A percentile compares a stretch with the other conserved stretches of the same genome.
Evolutionary conservation across 2,797 vertebrate genomes (phyloP).

Genomic region (Hyperoplus lanceolatus): DNA sequence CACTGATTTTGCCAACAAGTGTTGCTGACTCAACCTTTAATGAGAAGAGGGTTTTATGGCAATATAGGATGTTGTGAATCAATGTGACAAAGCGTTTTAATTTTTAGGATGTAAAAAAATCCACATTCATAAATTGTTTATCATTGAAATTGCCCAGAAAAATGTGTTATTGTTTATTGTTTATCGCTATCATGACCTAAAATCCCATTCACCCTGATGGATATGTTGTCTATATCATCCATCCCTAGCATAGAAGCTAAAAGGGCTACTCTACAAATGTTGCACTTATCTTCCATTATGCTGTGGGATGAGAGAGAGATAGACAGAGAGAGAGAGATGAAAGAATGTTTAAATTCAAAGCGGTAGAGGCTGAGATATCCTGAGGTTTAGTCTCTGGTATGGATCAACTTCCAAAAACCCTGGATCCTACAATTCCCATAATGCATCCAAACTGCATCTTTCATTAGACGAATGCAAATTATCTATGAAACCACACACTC

Average conservation of each 20-base stretch:
- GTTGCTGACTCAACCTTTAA: no score
- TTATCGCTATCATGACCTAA: neutral
- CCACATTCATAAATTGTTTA: neutral
- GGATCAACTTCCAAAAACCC: neutral
- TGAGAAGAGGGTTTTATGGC: constrained; percentile 1
- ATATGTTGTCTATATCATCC: neutral
- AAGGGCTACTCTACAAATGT: neutral
- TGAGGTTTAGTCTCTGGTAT: neutral
- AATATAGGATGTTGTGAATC: neutral
- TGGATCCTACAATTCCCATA: no score
- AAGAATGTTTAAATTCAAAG: neutral
- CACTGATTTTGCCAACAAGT: no score
- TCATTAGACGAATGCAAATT: neutral
- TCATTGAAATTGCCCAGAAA: neutral
- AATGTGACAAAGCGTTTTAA: neutral
- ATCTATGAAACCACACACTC: neutral
- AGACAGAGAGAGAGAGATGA: no score
- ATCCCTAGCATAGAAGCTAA: neutral
- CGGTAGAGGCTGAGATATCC: neutral
- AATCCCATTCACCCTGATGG: neutral
- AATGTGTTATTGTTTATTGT: neutral
- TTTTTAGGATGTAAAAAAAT: neutral
- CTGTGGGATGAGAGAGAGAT: neutral
- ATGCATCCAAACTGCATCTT: neutral
- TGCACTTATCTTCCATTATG: neutral